Conservation (phyloP, 2,888 invertebrate species). For the Laothoe populi region DNA sequence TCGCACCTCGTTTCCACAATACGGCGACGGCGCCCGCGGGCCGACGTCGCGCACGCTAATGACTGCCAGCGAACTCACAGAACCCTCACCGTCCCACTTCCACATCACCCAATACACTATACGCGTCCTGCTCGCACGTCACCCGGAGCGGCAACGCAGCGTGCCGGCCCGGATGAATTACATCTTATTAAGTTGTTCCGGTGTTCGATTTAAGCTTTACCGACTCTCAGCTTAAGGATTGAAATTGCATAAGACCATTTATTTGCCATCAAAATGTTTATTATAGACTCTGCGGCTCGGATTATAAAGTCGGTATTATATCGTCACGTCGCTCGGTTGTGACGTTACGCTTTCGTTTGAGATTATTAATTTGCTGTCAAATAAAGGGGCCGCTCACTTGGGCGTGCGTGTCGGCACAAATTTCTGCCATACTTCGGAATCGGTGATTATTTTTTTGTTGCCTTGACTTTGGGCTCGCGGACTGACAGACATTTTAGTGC, state of each 20-base stretch:
- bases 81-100: conserved; percentile 67
- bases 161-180: conserved; percentile 81
- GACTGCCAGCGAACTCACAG: conserved; percentile 67
- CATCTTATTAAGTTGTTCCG: conserved; percentile 81
- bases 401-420: conserved; percentile 84
- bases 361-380: conserved; percentile 85
- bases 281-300: conserved; percentile 68
- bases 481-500: conserved; percentile 74
- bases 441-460: conserved; percentile 81
- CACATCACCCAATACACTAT: conserved; percentile 33
- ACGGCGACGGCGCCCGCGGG: conserved; percentile 60
- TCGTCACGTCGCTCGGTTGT: conserved; percentile 61
- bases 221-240: conserved; percentile 75
- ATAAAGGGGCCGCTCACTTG: conserved; percentile 84
- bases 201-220: conserved; percentile 82
- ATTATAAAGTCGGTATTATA: conserved; percentile 74
- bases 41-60: conserved; percentile 66
- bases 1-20: conserved; percentile 73
- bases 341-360: conserved; percentile 69
- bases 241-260: conserved; percentile 74
- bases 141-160: conserved; percentile 80
- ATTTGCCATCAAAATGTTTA: conserved; percentile 63
- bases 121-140: conserved; percentile 65
- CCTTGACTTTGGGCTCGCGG: conserved; percentile 77
- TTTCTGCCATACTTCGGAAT: conserved; percentile 84